phyloP scores from a whole-genome alignment of 2,888 invertebrate species.

The Ophion slaviceki region DNA sequence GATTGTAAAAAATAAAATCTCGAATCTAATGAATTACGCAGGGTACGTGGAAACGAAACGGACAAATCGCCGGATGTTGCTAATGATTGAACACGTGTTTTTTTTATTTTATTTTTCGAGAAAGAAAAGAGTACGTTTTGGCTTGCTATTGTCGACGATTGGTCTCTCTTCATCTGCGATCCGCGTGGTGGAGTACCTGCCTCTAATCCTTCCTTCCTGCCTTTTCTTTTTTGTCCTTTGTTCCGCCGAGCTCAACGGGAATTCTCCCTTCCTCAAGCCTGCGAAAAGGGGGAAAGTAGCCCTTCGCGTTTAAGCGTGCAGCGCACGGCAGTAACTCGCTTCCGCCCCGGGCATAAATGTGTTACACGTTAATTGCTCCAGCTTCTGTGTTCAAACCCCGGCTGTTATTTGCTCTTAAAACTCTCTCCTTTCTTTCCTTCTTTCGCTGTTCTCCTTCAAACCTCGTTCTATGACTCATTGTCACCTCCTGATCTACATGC shows the following conservation, averaged over 20 bases:
- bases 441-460: neutral
- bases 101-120: neutral
- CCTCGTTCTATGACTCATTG: neutral
- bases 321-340: constrained; percentile 37
- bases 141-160: constrained; percentile 47
- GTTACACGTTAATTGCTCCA: constrained; percentile 51
- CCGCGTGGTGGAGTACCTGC: constrained; percentile 16
- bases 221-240: neutral
- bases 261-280: neutral
- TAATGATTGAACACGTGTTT: constrained; percentile 14
- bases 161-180: constrained; percentile 40
- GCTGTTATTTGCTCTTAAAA: constrained; percentile 4
- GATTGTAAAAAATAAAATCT: constrained; percentile 18
- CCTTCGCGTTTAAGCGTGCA: constrained; percentile 30
- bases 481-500: neutral
- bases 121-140: constrained; percentile 31
- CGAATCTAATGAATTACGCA: constrained; percentile 18
- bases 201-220: constrained; percentile 8
- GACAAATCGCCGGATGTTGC: constrained; percentile 32
- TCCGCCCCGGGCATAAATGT: constrained; percentile 50
- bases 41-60: constrained; percentile 10
- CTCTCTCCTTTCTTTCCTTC: neutral
- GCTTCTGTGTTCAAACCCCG: constrained; percentile 24
- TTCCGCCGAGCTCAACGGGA: constrained; percentile 9
- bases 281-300: constrained; percentile 5